Percentiles rank a stretch among this genome's conserved stretches.
These are phyloP conservation scores for Cantharis rufa DNA, from an alignment of 2,888 invertebrate genomes.

Conservation along the genomic window DNA sequence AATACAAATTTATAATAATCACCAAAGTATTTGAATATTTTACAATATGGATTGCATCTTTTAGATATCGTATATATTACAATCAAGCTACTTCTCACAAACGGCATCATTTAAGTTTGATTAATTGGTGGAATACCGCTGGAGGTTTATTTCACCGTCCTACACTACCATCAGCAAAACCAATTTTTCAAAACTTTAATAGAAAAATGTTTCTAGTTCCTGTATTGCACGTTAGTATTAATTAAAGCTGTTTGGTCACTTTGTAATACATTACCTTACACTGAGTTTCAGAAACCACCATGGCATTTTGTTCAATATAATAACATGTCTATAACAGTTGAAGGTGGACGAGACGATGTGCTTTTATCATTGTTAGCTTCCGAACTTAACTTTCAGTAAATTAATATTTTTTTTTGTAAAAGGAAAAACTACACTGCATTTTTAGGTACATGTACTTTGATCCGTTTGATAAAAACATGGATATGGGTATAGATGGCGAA, in stretches of 20 bases:
- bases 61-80: slow-evolving; percentile 72
- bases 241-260: background rate
- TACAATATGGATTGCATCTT: slow-evolving; percentile 5
- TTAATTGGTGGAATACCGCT: slow-evolving; percentile 74
- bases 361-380: slow-evolving; percentile 65
- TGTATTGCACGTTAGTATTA: slow-evolving; percentile 68
- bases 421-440: background rate
- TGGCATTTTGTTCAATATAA: slow-evolving; percentile 75
- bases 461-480: slow-evolving; percentile 71
- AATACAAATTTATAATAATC: no score
- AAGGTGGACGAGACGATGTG: slow-evolving; percentile 75
- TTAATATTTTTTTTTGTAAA: background rate
- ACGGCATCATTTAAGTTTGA: slow-evolving; percentile 62
- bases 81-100: slow-evolving; percentile 69
- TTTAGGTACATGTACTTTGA: slow-evolving; percentile 70
- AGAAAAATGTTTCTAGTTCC: slow-evolving; percentile 69
- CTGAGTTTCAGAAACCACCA: slow-evolving; percentile 63
- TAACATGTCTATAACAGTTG: slow-evolving; percentile 62
- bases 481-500: slow-evolving; percentile 68
- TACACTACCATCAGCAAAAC: slow-evolving; percentile 64
- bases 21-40: background rate
- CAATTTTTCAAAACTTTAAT: slow-evolving; percentile 68
- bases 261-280: background rate
- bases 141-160: slow-evolving; percentile 68
- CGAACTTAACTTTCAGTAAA: slow-evolving; percentile 71